A percentile compares a stretch with the other conserved stretches of the same genome.
Evolutionary conservation across 2,888 invertebrate genomes (phyloP).

Genomic region (Patella pellucida): DNA sequence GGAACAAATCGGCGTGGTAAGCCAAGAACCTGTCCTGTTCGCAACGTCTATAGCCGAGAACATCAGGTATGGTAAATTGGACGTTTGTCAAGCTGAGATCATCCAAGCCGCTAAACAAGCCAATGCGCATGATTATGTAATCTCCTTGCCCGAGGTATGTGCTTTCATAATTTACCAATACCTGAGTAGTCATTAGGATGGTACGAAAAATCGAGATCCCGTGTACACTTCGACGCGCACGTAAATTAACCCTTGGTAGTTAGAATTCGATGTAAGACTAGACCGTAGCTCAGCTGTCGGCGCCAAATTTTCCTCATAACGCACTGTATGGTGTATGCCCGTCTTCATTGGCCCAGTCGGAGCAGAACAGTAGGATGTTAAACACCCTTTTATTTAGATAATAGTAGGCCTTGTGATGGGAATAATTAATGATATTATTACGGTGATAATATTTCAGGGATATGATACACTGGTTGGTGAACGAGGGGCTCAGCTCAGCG

Average conservation of each 20-base stretch:
- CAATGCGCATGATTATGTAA: slow-evolving; percentile 70
- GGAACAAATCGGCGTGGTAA: slow-evolving; percentile 67
- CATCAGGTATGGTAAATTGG: slow-evolving; percentile 69
- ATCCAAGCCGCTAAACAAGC: slow-evolving; percentile 66
- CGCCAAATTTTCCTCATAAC: too few species aligned
- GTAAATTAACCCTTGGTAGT: too few species aligned
- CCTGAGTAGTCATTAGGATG: not conserved
- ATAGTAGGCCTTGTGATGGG: too few species aligned
- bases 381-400: too few species aligned
- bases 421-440: too few species aligned
- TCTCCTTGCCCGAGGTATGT: slow-evolving; percentile 73
- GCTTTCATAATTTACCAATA: not conserved
- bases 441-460: slow-evolving; percentile 37
- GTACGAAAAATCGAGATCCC: too few species aligned
- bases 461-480: slow-evolving; percentile 67
- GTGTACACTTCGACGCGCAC: too few species aligned
- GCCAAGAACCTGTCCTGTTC: slow-evolving; percentile 78
- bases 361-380: too few species aligned
- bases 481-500: slow-evolving; percentile 62
- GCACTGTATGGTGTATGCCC: too few species aligned
- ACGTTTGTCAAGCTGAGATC: slow-evolving; percentile 61
- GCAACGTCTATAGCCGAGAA: slow-evolving; percentile 73
- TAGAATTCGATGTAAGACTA: too few species aligned
- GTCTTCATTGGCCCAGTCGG: too few species aligned
- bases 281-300: too few species aligned